Evolutionary conservation across 2,113 vertebrate species (phyloP), one percentile per base, ranked within the genome.

Genomic region (Pyrgilauda ruficollis): DNA sequence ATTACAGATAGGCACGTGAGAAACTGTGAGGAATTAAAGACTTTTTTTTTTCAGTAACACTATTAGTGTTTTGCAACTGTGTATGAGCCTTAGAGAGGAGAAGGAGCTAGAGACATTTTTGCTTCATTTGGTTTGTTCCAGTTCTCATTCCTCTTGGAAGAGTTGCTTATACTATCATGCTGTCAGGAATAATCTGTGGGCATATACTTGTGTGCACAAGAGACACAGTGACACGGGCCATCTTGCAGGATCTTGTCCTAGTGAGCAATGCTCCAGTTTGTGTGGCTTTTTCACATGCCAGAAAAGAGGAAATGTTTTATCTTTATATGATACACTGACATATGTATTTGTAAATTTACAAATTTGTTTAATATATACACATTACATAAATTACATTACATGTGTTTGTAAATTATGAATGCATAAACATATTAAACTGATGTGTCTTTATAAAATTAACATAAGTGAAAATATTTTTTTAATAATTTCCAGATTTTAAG

Each of bases 191-290:
- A 85, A 66, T 63, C 74, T 70, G 43, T 53, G 70, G 81, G 58
- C 49, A 76, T 19, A 47, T 26, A 53, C 18, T 11, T 67, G 70
- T 68, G 26, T 0, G 0, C 3, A 0, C 9, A 62, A 76, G n/a
- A 82, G 58, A 64, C 15, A 23, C 37, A 50, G 66, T 94, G 93
- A 93, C 74, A 91, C 20, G 78, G 89, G 67, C 87, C 84, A 85
- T 85, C 91, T 89, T 94, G 93, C 0, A 6, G 78, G 49, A 79
- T 79, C 23, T 37, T 5, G 5, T 89, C 74, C 46, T 61, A 31
- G n/a, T 43, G 55, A 81, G 59, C 61, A 84, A 24, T 0, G 1
- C 39, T 93, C 44, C 75, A 30, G 18, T 87, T 87, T 73, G 28
- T 76, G 41, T 62, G 53, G 41, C 52, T 95, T 84, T 89, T 89